phyloP scores from a whole-genome alignment of 2,113 vertebrate genomes.

The Rhinolophus sinicus region DNA sequence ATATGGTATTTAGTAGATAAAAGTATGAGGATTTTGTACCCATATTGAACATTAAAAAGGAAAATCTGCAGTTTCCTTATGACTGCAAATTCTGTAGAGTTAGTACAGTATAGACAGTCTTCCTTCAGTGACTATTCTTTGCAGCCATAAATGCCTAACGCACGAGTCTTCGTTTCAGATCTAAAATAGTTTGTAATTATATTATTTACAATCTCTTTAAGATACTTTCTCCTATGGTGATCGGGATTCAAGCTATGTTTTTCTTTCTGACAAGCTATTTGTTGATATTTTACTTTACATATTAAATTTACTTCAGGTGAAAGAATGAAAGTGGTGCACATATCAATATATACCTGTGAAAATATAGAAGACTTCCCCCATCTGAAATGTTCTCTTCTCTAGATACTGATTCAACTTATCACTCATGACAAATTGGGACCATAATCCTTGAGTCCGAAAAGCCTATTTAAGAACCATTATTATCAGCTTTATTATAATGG shows the following conservation, averaged over 20 bases:
- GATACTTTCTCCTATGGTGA: not conserved
- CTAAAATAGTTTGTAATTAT: not conserved
- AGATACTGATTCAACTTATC: constrained; percentile 25
- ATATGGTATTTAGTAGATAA: not conserved
- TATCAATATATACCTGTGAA: not conserved
- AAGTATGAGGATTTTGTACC: not conserved
- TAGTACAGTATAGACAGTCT: not conserved
- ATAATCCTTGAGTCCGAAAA: constrained; percentile 6
- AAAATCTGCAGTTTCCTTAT: constrained; percentile 41
- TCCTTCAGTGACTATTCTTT: not conserved
- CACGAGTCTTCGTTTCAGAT: not conserved
- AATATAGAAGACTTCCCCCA: not conserved
- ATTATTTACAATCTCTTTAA: not conserved
- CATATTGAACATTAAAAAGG: constrained; percentile 35
- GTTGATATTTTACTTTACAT: constrained; percentile 31
- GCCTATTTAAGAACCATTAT: not conserved
- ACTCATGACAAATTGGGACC: not conserved
- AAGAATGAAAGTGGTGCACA: constrained; percentile 32
- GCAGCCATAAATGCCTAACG: not conserved
- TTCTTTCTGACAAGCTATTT: constrained; percentile 40
- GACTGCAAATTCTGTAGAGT: not conserved
- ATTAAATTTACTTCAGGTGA: constrained; percentile 21
- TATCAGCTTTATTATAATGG: not conserved
- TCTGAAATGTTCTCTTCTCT: constrained; percentile 12
- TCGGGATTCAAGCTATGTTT: not conserved